Base-by-base conservation (phyloP, 2,113 vertebrate species). In the Hymenochirus boettgeri region DNA sequence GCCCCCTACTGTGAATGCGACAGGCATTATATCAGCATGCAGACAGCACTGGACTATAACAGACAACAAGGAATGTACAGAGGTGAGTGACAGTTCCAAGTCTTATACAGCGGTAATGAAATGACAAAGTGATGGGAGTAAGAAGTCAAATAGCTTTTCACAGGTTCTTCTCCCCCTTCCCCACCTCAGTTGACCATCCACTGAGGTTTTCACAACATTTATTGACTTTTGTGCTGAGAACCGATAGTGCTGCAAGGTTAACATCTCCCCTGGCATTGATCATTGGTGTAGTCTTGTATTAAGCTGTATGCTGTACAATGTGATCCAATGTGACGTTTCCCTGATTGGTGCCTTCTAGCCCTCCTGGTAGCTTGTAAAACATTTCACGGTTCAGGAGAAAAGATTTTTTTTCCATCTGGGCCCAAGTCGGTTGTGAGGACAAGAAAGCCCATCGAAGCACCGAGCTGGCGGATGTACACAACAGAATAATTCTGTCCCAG, bases 21-120 rank as follows among this genome's bases (percentile, higher is more conserved):
- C n/a, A 79, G 75, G 82, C 78, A 82, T 70, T 79, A 79, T 85
- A 82, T 79, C 80, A 80, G 85, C 90, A 93, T 84, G 87, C 91
- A 69, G 56, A 69, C 89, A 88, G 87, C 85, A 86, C 83, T 74
- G 73, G 84, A 89, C 85, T 93, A 97, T 93, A 96, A 97, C 95
- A 93, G 78, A 85, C 89, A 74, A 78, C 75, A 84, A 77, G 76
- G 75, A 81, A 82, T 72, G 60, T 79, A 83, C 76, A 54, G 78
- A 72, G 70, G 77, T n/a, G 75, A 29, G 53, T 73, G 55, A 80
- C 74, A 82, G 74, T n/a, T 75, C 37, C 71, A 75, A 80, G 75
- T 79, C 75, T 77, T 75, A 79, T 79, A 90, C 86, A 84, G 89
- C 63, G 59, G 33, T n/a, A 42, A 52, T 69, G 65, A 69, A 69